A percentile compares a stretch with the other conserved stretches of the same genome.
phyloP scores from a whole-genome alignment of 2,797 vertebrate species.

The Spea hammondii region DNA sequence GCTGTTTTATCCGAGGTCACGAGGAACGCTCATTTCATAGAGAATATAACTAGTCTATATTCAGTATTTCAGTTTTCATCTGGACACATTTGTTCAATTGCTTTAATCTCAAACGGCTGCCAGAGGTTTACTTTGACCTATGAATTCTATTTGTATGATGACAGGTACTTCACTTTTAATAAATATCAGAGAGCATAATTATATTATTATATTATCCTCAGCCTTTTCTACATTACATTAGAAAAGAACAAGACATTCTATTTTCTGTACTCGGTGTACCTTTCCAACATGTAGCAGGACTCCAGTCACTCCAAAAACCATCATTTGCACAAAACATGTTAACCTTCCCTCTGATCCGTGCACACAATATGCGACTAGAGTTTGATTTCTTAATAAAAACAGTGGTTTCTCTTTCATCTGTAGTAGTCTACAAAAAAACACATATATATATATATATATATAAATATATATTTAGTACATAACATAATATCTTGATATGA shows the following conservation, averaged over 20 bases:
- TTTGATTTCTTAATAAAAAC: constrained; percentile 53
- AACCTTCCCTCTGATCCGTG: constrained; percentile 64
- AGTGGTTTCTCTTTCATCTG: background rate
- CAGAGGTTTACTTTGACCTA: too few relatives aligned
- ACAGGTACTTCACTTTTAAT: too few relatives aligned
- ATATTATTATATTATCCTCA: too few relatives aligned
- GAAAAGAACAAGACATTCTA: background rate
- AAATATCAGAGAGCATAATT: too few relatives aligned
- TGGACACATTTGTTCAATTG: too few relatives aligned
- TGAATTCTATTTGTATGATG: too few relatives aligned
- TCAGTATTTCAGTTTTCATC: too few relatives aligned
- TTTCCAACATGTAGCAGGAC: constrained; percentile 59
- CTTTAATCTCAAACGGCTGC: too few relatives aligned
- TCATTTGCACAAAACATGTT: constrained; percentile 67
- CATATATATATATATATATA: background rate
- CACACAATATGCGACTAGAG: constrained; percentile 53
- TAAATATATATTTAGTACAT: background rate
- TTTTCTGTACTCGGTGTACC: constrained; percentile 55
- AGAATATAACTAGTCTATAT: too few relatives aligned
- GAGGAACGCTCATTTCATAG: too few relatives aligned
- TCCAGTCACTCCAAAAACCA: constrained; percentile 75
- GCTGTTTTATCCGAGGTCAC: too few relatives aligned
- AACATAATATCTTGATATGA: background rate
- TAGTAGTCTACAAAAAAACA: constrained; percentile 13
- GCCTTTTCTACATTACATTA: too few relatives aligned